Percentiles rank a stretch among this genome's conserved stretches.
Conservation (phyloP, 92 coral and sea anemone species). For the Palythoa heliodiscus region DNA sequence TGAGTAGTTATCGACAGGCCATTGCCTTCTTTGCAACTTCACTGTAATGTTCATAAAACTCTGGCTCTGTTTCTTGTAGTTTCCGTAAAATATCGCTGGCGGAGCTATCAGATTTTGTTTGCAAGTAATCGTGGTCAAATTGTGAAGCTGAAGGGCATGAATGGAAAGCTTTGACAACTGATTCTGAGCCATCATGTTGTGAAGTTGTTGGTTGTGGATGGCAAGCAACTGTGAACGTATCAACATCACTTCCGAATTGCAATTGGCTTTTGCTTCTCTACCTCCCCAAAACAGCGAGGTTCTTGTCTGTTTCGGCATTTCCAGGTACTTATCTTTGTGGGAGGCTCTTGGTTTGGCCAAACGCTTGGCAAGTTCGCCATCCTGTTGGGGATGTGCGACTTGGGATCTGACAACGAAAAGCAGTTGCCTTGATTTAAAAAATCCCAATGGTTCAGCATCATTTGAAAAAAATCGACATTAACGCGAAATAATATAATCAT, state of each 20-base stretch:
- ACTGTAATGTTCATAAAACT: neutral
- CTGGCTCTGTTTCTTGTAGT: neutral
- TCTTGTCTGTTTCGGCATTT: no score
- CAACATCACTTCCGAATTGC: no score
- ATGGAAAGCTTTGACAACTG: neutral
- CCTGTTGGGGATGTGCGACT: slow-evolving; percentile 15
- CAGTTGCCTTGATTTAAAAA: neutral
- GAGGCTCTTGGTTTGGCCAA: neutral
- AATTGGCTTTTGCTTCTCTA: neutral
- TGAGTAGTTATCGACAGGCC: neutral
- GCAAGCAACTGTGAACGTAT: neutral
- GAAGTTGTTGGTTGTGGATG: neutral
- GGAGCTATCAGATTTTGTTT: neutral
- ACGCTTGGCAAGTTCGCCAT: slow-evolving; percentile 22
- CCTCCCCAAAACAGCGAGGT: neutral
- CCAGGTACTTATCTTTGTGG: no score
- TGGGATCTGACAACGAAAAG: slow-evolving; percentile 18
- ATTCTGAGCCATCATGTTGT: neutral
- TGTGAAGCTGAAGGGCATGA: neutral
- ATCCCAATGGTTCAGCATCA: neutral
- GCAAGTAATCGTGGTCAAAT: slow-evolving; percentile 1
- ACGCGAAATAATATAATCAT: neutral
- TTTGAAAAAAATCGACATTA: neutral
- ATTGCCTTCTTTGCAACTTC: neutral
- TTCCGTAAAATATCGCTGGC: neutral